phyloP scores from a whole-genome alignment of 2,113 vertebrate genomes.

The Bubalus kerabau region DNA sequence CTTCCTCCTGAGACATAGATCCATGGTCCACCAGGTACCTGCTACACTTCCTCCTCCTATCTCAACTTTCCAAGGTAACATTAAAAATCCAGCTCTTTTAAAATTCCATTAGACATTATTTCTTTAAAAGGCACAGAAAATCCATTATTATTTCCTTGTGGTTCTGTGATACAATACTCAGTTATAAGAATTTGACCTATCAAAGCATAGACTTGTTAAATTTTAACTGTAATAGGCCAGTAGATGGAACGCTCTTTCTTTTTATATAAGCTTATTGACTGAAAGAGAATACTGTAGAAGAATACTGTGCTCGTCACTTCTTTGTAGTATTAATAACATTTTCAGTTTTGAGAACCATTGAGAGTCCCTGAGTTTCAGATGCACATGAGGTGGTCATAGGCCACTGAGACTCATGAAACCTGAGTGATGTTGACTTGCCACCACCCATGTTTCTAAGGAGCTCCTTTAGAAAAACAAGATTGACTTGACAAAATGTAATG shows the following conservation, averaged over 20 bases:
- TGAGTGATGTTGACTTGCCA: conserved; percentile 36
- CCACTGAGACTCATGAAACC: conserved; percentile 14
- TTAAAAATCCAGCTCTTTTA: not conserved
- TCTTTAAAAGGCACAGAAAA: not conserved
- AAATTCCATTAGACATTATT: not conserved
- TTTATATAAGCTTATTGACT: not conserved
- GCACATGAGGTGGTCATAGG: not conserved
- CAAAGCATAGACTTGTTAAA: not conserved
- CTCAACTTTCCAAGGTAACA: not conserved
- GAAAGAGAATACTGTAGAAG: not conserved
- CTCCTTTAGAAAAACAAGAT: conserved; percentile 64
- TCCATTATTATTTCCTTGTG: not conserved
- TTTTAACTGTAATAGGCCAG: not conserved
- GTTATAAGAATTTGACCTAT: not conserved
- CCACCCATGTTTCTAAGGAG: conserved; percentile 31
- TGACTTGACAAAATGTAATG: conserved; percentile 61
- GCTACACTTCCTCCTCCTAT: not conserved
- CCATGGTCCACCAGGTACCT: not conserved
- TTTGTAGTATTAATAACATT: not conserved
- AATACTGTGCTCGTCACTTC: not conserved
- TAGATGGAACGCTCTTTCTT: not conserved
- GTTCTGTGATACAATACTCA: not conserved
- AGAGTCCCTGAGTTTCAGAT: conserved; percentile 39
- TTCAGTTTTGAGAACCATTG: not conserved
- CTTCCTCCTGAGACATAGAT: not conserved